phyloP scores from a whole-genome alignment of 2,888 invertebrate species.

The Latrodectus elegans region DNA sequence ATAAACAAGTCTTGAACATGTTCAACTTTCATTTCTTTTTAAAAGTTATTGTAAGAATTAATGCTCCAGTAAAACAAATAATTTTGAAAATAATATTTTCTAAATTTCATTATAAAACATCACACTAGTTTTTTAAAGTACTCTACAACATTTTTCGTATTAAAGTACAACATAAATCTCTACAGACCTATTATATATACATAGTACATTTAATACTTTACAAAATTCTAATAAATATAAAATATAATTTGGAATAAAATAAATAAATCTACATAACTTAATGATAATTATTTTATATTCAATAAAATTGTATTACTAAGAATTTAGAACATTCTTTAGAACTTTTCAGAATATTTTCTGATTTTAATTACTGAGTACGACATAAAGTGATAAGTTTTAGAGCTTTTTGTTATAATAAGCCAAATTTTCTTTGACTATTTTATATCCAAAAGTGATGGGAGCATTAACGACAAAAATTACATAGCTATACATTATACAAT shows the following conservation, averaged over 20 bases:
- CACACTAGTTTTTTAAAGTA: conserved; percentile 25
- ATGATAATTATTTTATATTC: no score
- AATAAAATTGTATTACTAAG: no score
- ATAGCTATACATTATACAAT: conserved; percentile 14
- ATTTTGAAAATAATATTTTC: conserved; percentile 9
- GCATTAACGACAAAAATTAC: no score
- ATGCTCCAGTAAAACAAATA: conserved; percentile 30
- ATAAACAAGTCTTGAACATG: background rate
- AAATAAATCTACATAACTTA: no score
- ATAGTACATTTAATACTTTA: background rate
- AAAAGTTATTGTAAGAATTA: conserved; percentile 27
- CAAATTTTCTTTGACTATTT: no score
- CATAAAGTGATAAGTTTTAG: background rate
- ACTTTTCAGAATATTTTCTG: no score
- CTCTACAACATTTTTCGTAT: conserved; percentile 16
- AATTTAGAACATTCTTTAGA: no score
- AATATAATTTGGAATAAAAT: background rate
- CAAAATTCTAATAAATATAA: background rate
- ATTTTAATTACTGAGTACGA: background rate
- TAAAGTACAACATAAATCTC: conserved; percentile 46
- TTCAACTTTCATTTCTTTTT: conserved; percentile 25
- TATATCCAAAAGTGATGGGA: no score
- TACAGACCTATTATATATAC: conserved; percentile 13
- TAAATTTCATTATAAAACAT: conserved; percentile 39
- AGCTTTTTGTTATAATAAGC: background rate